These are phyloP conservation scores for Lithodes maja DNA, from an alignment of 2,888 invertebrate species.

Conservation along the genomic window DNA sequence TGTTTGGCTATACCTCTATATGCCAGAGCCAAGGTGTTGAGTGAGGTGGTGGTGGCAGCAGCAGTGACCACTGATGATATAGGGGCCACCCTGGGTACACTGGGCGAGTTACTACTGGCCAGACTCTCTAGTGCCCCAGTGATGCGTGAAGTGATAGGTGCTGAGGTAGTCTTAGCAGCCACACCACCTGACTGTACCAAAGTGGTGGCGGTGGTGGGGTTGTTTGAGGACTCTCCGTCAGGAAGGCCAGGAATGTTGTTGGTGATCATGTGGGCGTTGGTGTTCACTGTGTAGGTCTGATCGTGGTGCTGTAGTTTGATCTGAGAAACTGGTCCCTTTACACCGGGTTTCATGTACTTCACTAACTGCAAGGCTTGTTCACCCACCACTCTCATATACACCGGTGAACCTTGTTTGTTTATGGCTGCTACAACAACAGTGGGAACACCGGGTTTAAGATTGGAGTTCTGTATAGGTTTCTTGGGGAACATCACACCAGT, in stretches of 20 bases:
- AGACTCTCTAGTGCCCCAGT: slow-evolving; percentile 15
- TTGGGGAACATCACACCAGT: slow-evolving; percentile 29
- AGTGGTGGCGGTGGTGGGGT: slow-evolving; percentile 16
- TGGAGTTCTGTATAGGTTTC: slow-evolving; percentile 43
- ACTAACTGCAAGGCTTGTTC: slow-evolving; percentile 65
- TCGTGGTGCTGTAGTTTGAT: slow-evolving; percentile 67
- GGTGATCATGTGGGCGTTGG: slow-evolving; percentile 67
- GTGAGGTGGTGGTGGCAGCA: slow-evolving; percentile 25
- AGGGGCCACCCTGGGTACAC: slow-evolving; percentile 51
- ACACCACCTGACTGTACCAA: slow-evolving; percentile 9
- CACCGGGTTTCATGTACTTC: slow-evolving; percentile 60
- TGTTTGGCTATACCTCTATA: slow-evolving; percentile 64
- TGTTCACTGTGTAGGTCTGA: slow-evolving; percentile 67
- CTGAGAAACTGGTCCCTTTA: slow-evolving; percentile 62
- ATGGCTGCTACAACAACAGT: slow-evolving; percentile 65
- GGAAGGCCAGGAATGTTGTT: slow-evolving; percentile 66
- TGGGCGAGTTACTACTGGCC: slow-evolving; percentile 43
- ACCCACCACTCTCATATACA: slow-evolving; percentile 65
- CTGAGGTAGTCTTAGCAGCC: slow-evolving; percentile 11
- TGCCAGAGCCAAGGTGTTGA: slow-evolving; percentile 66
- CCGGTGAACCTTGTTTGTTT: slow-evolving; percentile 54
- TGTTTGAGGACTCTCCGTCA: slow-evolving; percentile 45
- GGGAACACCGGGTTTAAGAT: slow-evolving; percentile 44
- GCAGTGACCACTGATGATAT: slow-evolving; percentile 43
- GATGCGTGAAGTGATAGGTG: slow-evolving; percentile 11